Percentiles rank a stretch among this genome's conserved stretches.
These are phyloP conservation scores for Protobothrops flavoviridis DNA, from an alignment of 2,113 vertebrate genomes.

Conservation along the genomic window DNA sequence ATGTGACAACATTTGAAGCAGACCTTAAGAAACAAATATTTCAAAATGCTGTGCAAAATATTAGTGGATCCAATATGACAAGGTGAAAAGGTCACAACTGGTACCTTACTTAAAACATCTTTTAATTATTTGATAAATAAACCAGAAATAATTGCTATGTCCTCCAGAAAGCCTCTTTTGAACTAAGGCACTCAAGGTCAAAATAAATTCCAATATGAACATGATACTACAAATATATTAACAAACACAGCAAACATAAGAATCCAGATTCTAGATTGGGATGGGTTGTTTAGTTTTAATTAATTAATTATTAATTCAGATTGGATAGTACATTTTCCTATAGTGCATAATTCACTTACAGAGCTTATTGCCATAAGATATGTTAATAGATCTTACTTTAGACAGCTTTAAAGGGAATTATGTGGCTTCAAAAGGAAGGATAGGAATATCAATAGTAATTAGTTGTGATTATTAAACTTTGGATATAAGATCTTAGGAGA, in stretches of 20 bases:
- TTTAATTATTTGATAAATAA: not conserved
- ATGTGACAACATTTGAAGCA: conserved; percentile 16
- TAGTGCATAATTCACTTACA: not conserved
- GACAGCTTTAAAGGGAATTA: not conserved
- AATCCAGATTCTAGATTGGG: not conserved
- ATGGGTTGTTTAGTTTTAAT: not conserved
- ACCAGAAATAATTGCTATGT: not conserved
- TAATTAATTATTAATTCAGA: not conserved
- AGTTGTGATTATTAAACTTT: not conserved
- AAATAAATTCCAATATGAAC: not conserved
- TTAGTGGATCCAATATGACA: not conserved
- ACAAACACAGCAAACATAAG: not conserved
- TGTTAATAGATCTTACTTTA: not conserved
- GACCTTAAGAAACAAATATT: not conserved
- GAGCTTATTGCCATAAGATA: not conserved
- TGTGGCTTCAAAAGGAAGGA: not conserved
- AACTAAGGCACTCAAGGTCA: not conserved
- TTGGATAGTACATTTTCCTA: not conserved
- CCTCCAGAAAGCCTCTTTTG: not conserved
- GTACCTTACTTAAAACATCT: not conserved
- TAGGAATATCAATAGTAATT: not conserved
- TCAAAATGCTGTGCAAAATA: not conserved
- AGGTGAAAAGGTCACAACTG: conserved; percentile 8
- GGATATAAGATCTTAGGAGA: not conserved
- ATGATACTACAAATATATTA: not conserved